Percentiles rank a stretch among this genome's conserved stretches.
Conservation (phyloP, 2,113 vertebrate species). For the Entelurus aequoreus region DNA sequence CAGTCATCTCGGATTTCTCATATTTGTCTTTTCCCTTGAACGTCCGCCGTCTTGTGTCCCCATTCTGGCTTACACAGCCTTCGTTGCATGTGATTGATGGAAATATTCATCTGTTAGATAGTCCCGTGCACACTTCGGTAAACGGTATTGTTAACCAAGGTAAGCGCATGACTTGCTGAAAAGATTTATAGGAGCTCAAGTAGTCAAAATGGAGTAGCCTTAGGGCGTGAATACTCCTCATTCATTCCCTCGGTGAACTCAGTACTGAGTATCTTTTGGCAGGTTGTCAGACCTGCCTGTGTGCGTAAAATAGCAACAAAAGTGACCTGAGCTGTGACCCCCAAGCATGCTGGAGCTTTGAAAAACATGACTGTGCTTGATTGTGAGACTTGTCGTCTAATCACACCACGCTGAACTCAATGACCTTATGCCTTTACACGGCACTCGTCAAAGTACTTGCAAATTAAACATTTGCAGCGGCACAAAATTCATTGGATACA, state of each 20-base stretch:
- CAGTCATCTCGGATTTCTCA: slow-evolving; percentile 39
- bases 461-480: neutral
- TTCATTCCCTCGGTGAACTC: slow-evolving; percentile 48
- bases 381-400: slow-evolving; percentile 14
- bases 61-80: slow-evolving; percentile 15
- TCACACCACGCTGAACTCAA: slow-evolving; percentile 21
- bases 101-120: slow-evolving; percentile 13
- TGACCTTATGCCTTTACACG: slow-evolving; percentile 20
- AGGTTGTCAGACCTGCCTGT: slow-evolving; percentile 37
- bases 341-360: slow-evolving; percentile 36
- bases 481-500: neutral
- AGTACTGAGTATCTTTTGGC: slow-evolving; percentile 41
- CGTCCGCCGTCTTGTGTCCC: neutral
- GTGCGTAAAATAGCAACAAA: slow-evolving; percentile 25
- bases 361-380: slow-evolving; percentile 41
- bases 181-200: slow-evolving; percentile 37
- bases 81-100: slow-evolving; percentile 7
- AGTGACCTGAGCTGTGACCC: slow-evolving; percentile 15
- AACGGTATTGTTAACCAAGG: slow-evolving; percentile 21
- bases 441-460: no score
- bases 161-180: slow-evolving; percentile 27
- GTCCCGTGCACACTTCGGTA: slow-evolving; percentile 15
- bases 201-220: slow-evolving; percentile 39
- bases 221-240: slow-evolving; percentile 52
- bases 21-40: slow-evolving; percentile 27